phyloP scores from a whole-genome alignment of 2,113 vertebrate species.

The Gobiocypris rarus region DNA sequence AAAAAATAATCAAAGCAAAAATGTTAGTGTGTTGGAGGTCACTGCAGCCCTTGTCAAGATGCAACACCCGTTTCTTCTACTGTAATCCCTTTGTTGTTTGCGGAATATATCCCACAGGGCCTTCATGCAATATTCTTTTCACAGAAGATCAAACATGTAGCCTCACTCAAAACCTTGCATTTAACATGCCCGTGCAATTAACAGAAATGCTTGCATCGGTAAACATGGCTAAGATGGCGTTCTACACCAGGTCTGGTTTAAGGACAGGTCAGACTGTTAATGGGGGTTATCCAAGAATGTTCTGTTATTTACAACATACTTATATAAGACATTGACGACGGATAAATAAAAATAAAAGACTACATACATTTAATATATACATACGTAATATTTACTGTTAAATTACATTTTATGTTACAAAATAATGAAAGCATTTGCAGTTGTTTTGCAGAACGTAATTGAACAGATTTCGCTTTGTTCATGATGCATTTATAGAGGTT shows the following conservation, averaged over 20 bases:
- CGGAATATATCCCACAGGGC: constrained; percentile 1
- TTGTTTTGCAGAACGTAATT: no score
- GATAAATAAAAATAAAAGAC: neutral
- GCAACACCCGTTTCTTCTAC: constrained; percentile 17
- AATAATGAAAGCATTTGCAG: no score
- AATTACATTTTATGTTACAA: no score
- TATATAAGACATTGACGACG: neutral
- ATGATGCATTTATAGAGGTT: no score
- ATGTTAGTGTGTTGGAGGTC: constrained; percentile 44
- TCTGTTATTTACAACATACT: neutral
- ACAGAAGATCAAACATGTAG: constrained; percentile 29
- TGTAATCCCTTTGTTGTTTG: constrained; percentile 45
- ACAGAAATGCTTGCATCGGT: neutral
- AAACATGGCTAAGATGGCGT: neutral
- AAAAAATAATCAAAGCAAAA: constrained; percentile 46
- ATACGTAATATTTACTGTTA: no score
- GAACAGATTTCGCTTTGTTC: no score
- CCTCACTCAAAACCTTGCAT: neutral
- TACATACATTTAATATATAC: neutral
- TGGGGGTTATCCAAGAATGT: neutral
- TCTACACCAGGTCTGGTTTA: neutral
- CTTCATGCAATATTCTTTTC: neutral
- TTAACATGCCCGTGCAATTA: neutral
- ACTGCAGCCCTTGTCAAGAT: constrained; percentile 43
- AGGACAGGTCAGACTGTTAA: neutral